Base-by-base conservation (phyloP, 2,888 invertebrate species). In the Periphyllus acericola region DNA sequence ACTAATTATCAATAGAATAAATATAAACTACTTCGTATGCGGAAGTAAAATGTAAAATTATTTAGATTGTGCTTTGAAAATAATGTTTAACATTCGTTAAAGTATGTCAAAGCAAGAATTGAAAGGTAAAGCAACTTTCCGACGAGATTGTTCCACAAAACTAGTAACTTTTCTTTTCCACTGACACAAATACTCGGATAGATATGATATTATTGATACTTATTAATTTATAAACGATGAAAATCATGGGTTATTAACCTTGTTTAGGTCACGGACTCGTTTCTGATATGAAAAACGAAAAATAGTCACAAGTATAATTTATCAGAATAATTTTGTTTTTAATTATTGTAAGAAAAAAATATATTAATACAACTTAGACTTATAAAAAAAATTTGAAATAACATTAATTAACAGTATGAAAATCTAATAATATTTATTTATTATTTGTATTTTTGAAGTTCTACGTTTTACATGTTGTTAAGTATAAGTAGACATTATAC, bases 51-150 rank as follows among this genome's bases (percentile, higher is more conserved):
- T 82, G 34, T 72, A 71, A 52, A 82, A 74, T 72, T 74, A 83
- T 83, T 74, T 83, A 72, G 52, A 83, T 74, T 83, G 55, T 55
- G 72, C 17, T 83, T 74, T 74, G 52, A 83, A 83, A 83, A 83
- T 74, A 32, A 34, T 55, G 34, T 82, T 34, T 82, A 52, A 32
- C 72, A 52, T 71, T 40, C 5, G 46, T 36, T 4, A 76, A 83
- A 83, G 83, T 83, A 74, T 83, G 83, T 83, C 83, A 72, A 72
- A 19, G 72, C 72, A 32, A 81, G 71, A 83, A 55, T 55, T 8
- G 52, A 72, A 83, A 83, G 8, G 72, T n/a, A 72, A 82, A 34
- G 32, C 55, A 72, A 83, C 83, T 83, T 83, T 83, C 83, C 72
- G 83, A 55, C 83, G 9, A 72, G 55, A 74, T 72, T 83, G 71